Evolutionary conservation across 2,113 vertebrate genomes (phyloP).

Genomic region (Mormyrus iriodes): DNA sequence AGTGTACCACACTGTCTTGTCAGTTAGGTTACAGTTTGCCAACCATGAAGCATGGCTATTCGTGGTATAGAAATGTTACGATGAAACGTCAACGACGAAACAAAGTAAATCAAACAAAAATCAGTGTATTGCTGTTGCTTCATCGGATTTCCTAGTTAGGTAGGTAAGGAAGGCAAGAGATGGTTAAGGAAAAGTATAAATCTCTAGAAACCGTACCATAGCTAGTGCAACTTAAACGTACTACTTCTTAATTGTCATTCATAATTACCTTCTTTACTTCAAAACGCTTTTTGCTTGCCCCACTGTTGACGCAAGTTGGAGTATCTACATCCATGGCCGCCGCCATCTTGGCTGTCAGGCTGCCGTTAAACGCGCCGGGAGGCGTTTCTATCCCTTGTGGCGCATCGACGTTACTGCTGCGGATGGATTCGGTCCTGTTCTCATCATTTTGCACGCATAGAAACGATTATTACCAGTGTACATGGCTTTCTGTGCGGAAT

Average conservation of each 20-base stretch:
- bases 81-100: neutral
- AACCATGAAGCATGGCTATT: neutral
- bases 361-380: neutral
- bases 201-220: neutral
- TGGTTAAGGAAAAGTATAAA: neutral
- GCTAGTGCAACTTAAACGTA: neutral
- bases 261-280: constrained; percentile 89
- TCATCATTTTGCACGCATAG: neutral
- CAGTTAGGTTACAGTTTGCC: neutral
- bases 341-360: constrained; percentile 74
- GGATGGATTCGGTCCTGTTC: neutral
- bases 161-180: neutral
- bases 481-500: neutral
- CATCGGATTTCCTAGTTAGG: neutral
- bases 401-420: neutral
- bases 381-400: neutral
- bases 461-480: neutral
- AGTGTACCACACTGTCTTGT: neutral
- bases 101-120: neutral
- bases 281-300: constrained; percentile 89
- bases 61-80: neutral
- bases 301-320: constrained; percentile 80
- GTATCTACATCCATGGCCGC: constrained; percentile 94
- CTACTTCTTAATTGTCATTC: neutral
- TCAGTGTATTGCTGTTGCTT: neutral